Evolutionary conservation across 1,140 invertebrate genomes (phyloP).

Genomic region (Zeugodacus cucurbitae): DNA sequence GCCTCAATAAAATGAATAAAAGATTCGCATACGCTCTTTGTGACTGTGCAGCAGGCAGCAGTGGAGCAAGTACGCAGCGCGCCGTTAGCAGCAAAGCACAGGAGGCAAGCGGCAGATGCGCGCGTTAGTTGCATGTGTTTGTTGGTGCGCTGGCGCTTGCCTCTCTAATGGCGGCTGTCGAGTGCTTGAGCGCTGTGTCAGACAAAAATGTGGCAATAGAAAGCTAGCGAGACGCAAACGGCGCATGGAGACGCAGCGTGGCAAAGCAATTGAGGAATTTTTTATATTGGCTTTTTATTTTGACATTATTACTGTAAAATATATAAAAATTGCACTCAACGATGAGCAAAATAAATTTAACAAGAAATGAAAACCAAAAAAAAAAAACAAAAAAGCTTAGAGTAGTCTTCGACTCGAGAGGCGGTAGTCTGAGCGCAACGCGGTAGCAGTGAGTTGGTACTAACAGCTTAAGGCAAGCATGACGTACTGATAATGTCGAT

Average conservation of each 20-base stretch:
- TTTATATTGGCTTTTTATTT: constrained; percentile 39
- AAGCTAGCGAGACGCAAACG: background rate
- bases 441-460: background rate
- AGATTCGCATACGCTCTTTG: constrained; percentile 32
- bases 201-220: constrained; percentile 21
- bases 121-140: background rate
- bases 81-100: background rate
- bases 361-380: background rate
- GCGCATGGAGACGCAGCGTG: background rate
- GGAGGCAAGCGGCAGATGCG: background rate
- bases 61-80: background rate
- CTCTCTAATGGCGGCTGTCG: constrained; percentile 36
- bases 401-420: background rate
- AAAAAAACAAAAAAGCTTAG: background rate
- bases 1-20: constrained; percentile 39
- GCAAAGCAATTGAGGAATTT: constrained; percentile 27
- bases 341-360: constrained; percentile 27
- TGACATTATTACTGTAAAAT: constrained; percentile 38
- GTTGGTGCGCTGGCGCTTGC: background rate
- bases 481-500: constrained; percentile 28
- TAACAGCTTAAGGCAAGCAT: constrained; percentile 15
- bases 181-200: background rate
- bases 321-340: constrained; percentile 26
- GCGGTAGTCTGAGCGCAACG: background rate
- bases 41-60: background rate